Percentiles rank a stretch among this genome's conserved stretches.
Evolutionary conservation across 2,113 vertebrate genomes (phyloP).

Genomic region (Sterrhoptilus dennistouni): DNA sequence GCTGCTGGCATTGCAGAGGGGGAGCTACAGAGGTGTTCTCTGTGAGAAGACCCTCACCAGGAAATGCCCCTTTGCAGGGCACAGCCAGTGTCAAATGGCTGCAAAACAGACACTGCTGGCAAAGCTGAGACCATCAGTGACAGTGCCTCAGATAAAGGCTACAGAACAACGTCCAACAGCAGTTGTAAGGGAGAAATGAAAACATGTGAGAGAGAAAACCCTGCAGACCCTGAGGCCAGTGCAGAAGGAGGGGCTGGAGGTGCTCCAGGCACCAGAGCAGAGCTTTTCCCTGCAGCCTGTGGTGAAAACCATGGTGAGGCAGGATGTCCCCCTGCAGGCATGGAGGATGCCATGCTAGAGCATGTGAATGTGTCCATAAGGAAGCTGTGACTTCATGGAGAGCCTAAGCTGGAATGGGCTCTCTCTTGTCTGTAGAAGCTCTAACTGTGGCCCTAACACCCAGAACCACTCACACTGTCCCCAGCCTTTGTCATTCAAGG

Average conservation of each 20-base stretch:
- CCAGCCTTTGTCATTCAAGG: not conserved
- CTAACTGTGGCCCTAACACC: not conserved
- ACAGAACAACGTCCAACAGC: not conserved
- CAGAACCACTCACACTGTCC: not conserved
- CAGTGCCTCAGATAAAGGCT: not conserved
- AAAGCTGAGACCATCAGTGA: not conserved
- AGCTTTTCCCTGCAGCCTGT: not conserved
- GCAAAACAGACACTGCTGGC: not conserved
- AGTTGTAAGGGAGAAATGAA: not conserved
- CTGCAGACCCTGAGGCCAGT: not conserved
- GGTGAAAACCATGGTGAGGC: not conserved
- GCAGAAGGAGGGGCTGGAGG: not conserved
- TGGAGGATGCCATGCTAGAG: rapidly evolving
- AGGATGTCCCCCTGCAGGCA: not conserved
- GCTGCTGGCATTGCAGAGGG: not conserved
- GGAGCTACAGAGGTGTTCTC: not conserved
- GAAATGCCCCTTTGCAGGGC: not conserved
- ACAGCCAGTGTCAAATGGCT: not conserved
- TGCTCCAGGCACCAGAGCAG: not conserved
- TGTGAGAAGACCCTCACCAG: not conserved
- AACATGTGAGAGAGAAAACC: not conserved
- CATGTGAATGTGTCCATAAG: not conserved
- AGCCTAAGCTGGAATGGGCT: not conserved
- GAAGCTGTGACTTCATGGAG: not conserved
- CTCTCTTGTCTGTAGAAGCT: not conserved